These are phyloP conservation scores for Pantherophis guttatus DNA, from an alignment of 2,113 vertebrate species.

Conservation along the genomic window DNA sequence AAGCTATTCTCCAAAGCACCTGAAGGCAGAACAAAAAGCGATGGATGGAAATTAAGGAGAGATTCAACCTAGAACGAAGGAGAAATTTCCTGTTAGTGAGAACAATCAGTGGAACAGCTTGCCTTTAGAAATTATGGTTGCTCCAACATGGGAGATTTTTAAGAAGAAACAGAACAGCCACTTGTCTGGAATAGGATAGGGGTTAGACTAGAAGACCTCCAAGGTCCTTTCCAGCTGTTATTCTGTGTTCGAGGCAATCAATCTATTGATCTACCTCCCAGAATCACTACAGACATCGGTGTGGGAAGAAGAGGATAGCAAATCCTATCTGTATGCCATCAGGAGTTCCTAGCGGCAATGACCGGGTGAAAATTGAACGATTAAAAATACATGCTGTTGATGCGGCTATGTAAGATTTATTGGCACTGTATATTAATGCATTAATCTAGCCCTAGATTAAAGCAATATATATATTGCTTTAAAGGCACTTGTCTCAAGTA, in stretches of 20 bases:
- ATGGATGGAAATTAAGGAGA: neutral
- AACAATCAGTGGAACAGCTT: neutral
- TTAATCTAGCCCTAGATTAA: neutral
- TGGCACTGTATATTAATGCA: neutral
- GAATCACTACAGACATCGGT: neutral
- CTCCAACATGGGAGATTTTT: neutral
- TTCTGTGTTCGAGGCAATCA: neutral
- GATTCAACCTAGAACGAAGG: neutral
- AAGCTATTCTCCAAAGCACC: neutral
- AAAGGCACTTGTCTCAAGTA: neutral
- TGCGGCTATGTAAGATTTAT: neutral
- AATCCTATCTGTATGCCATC: neutral
- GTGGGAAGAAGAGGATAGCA: neutral
- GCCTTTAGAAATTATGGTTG: neutral
- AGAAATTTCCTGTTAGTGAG: neutral
- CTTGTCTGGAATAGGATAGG: neutral
- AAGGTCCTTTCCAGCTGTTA: neutral
- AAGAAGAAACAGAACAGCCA: too few species aligned
- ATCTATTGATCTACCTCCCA: neutral
- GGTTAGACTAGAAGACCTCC: neutral
- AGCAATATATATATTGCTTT: neutral
- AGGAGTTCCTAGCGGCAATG: neutral
- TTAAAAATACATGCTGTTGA: neutral
- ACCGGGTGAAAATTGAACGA: neutral
- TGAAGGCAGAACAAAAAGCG: neutral